These are phyloP conservation scores for Antheraea assamensis DNA, from an alignment of 2,888 invertebrate genomes.

Conservation along the genomic window DNA sequence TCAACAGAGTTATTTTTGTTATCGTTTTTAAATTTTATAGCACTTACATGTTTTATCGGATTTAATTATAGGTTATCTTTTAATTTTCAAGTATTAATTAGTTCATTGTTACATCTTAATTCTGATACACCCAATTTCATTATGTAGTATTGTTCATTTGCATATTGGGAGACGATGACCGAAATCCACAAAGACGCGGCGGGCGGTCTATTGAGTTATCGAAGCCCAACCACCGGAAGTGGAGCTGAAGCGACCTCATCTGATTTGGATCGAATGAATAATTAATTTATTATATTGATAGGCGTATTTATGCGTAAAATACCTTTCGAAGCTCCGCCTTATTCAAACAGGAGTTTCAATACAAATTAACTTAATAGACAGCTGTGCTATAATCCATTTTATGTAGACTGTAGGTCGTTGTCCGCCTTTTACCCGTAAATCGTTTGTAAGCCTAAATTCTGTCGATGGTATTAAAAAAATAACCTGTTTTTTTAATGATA, in stretches of 20 bases:
- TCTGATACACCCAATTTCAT: neutral
- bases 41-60: too few relatives aligned
- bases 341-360: neutral
- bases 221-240: conserved; percentile 7
- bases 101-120: neutral
- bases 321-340: neutral
- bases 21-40: too few relatives aligned
- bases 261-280: conserved; percentile 7
- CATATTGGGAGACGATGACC: conserved; percentile 2
- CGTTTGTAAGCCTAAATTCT: too few relatives aligned
- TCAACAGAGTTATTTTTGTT: too few relatives aligned
- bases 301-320: conserved; percentile 1
- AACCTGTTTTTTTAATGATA: too few relatives aligned
- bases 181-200: conserved; percentile 6
- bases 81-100: too few relatives aligned
- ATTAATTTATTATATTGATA: conserved; percentile 9
- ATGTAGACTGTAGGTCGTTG: neutral
- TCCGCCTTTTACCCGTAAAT: neutral
- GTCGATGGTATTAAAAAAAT: too few relatives aligned
- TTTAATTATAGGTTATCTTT: too few relatives aligned
- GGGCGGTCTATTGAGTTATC: conserved; percentile 8
- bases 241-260: conserved; percentile 1
- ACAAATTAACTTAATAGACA: neutral
- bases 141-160: neutral
- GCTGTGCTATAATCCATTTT: neutral